Percentiles rank a stretch among this genome's conserved stretches.
phyloP scores from a whole-genome alignment of 2,113 vertebrate genomes.

The Thunnus maccoyii region DNA sequence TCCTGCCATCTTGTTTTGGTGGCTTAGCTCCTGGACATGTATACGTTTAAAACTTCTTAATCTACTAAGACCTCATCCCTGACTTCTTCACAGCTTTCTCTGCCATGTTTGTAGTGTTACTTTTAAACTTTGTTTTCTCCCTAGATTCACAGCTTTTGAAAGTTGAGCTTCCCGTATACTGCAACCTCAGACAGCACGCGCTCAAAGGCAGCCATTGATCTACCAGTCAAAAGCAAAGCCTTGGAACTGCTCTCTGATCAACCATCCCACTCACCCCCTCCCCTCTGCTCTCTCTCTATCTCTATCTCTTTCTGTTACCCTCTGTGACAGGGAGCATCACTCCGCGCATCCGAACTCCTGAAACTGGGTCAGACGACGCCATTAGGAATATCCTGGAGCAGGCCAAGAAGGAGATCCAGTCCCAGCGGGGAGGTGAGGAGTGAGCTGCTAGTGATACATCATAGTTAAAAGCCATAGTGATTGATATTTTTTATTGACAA shows the following conservation, averaged over 20 bases:
- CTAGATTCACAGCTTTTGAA: slow-evolving; percentile 84
- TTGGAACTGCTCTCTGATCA: slow-evolving; percentile 87
- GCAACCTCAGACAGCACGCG: slow-evolving; percentile 83
- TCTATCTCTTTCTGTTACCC: slow-evolving; percentile 77
- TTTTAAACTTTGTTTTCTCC: slow-evolving; percentile 87
- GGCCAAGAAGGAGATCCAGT: slow-evolving; percentile 99
- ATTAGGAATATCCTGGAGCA: slow-evolving; percentile 99
- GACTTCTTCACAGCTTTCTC: slow-evolving; percentile 71
- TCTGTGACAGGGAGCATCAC: slow-evolving; percentile 96
- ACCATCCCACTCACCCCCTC: slow-evolving; percentile 81
- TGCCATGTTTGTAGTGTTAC: slow-evolving; percentile 83
- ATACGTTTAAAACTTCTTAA: slow-evolving; percentile 62
- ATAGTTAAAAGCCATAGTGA: slow-evolving; percentile 44
- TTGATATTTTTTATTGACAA: slow-evolving; percentile 32
- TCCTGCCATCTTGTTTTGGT: slow-evolving; percentile 9
- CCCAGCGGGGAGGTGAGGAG: slow-evolving; percentile 93
- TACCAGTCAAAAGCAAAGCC: slow-evolving; percentile 85
- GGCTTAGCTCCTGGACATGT: slow-evolving; percentile 36
- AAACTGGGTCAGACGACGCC: slow-evolving; percentile 98
- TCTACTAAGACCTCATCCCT: slow-evolving; percentile 74
- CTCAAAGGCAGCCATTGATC: slow-evolving; percentile 88
- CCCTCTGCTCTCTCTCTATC: slow-evolving; percentile 52
- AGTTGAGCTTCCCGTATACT: slow-evolving; percentile 83
- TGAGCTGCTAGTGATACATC: slow-evolving; percentile 40
- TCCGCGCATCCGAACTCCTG: slow-evolving; percentile 96